Base-by-base conservation (phyloP, 1,140 invertebrate genomes). In the Pectinophora gossypiella region DNA sequence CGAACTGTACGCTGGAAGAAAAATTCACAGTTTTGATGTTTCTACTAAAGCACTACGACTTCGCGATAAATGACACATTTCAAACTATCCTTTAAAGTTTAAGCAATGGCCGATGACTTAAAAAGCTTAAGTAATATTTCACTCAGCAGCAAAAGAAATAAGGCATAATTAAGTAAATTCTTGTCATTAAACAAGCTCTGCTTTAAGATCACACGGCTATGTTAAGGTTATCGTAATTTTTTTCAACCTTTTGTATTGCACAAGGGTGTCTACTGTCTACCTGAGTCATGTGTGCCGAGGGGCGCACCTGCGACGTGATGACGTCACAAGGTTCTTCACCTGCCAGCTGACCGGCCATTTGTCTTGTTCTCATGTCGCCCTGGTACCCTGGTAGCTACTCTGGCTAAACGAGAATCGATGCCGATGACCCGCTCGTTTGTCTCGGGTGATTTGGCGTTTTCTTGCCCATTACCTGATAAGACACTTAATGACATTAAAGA, bases 291-390 rank as follows among this genome's bases (percentile, higher is more conserved):
- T 57, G 21, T 46, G 54, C 59, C 46, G 55, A 56, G 44, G 61
- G 52, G 46, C 56, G 51, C 64, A 66, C 59, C 64, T 66, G 64
- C 63, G 50, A 59, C 43, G 40, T 19, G 18, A 36, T 61, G 55
- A 61, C 56, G 51, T 56, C 51, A 65, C 42, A 64, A 58, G 50
- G 59, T 65, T 61, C 56, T 58, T 61, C 63, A 65, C 63, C 63
- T 65, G 63, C 58, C 53, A 51, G 22, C 43, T 43, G 48, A 44
- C 20, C 46, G 53, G 47, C 48, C 50, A 61, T 61, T 63, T 53
- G 48, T 62, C 48, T 54, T 40, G 36, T 7, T 40, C 36, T 15
- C 36, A 27, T 40, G 36, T 18, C 16, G 7, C 36, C 36, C 36
- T 40, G 36, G 13, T 40, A 40, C 36, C 36, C 36, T 40, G 36